Evolutionary conservation across 2,797 vertebrate species (phyloP).

Genomic region (Champsocephalus gunnari): DNA sequence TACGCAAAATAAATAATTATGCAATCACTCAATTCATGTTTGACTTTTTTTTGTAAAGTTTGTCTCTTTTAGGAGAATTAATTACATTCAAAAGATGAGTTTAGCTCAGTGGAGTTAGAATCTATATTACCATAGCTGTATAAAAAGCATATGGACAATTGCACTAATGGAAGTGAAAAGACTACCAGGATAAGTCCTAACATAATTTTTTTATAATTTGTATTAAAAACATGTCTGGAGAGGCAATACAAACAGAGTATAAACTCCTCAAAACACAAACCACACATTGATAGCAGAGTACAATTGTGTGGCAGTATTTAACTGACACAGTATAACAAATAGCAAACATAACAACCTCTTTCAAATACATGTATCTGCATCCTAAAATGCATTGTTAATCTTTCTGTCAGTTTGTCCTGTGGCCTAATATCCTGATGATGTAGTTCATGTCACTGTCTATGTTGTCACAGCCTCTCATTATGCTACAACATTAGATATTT

Average conservation of each 20-base stretch:
- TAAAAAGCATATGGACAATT: no score
- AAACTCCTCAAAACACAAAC: neutral
- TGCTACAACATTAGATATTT: neutral
- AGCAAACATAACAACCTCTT: neutral
- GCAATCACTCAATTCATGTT: no score
- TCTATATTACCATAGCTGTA: no score
- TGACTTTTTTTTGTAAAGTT: no score
- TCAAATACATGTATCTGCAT: neutral
- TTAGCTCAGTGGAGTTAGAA: no score
- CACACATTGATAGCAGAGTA: neutral
- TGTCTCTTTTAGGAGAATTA: no score
- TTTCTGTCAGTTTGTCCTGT: neutral
- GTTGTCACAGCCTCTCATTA: conserved; percentile 2
- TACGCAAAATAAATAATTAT: no score
- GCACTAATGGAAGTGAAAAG: no score
- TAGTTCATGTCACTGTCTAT: neutral
- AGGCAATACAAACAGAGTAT: neutral
- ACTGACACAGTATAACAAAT: neutral
- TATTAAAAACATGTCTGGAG: no score
- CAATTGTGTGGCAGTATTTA: neutral
- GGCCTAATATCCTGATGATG: neutral
- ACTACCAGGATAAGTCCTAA: no score
- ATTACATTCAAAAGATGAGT: no score
- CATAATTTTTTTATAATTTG: no score
- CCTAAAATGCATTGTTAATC: neutral